phyloP scores from a whole-genome alignment of 2,797 vertebrate genomes.

The Numenius phaeopus region DNA sequence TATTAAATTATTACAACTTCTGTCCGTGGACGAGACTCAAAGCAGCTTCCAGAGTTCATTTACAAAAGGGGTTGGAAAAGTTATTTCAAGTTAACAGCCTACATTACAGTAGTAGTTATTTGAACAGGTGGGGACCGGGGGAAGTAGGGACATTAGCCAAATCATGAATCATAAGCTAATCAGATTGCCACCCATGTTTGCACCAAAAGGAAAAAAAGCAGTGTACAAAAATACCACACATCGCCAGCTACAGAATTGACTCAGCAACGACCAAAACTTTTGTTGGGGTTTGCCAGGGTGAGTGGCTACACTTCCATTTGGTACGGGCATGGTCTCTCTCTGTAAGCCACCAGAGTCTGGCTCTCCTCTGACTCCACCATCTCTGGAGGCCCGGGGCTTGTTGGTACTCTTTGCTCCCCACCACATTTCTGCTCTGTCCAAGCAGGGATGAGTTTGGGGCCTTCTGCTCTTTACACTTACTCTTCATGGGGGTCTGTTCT shows the following conservation, averaged over 20 bases:
- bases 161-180: constrained; percentile 66
- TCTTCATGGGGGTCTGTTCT: background rate
- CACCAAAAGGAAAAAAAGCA: constrained; percentile 8
- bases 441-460: background rate
- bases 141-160: constrained; percentile 67
- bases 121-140: constrained; percentile 67
- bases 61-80: constrained; percentile 46
- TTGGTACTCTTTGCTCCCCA: background rate
- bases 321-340: background rate
- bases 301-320: background rate
- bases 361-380: background rate
- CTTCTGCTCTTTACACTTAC: background rate
- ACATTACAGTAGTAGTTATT: constrained; percentile 56
- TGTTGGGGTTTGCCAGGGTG: background rate
- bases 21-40: background rate
- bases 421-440: background rate
- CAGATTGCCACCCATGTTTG: constrained; percentile 63
- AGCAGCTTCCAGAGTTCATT: constrained; percentile 45
- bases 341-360: background rate
- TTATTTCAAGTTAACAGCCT: constrained; percentile 47
- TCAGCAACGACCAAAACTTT: constrained; percentile 6
- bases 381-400: background rate
- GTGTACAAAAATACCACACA: background rate
- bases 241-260: constrained; percentile 34
- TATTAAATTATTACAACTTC: constrained; percentile 1